These are phyloP conservation scores for Xestia c-nigrum DNA, from an alignment of 2,888 invertebrate species.

Conservation along the genomic window DNA sequence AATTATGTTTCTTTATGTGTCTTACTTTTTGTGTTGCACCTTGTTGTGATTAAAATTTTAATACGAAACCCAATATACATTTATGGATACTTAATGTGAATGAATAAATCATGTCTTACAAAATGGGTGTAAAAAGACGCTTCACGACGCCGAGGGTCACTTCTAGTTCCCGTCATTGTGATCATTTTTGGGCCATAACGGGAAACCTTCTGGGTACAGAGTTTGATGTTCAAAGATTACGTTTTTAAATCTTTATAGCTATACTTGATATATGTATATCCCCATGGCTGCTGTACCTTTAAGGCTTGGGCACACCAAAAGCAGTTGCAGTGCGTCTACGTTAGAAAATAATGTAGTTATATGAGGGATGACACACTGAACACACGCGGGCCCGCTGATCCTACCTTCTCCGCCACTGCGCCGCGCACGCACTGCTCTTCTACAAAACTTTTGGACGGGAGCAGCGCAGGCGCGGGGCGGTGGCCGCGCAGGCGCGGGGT, in stretches of 20 bases:
- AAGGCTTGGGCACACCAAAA: too few relatives aligned
- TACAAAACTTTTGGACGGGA: too few relatives aligned
- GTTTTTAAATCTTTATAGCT: not conserved
- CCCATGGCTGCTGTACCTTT: not conserved
- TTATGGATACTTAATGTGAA: not conserved
- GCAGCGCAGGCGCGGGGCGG: too few relatives aligned
- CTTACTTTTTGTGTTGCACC: conserved; percentile 67
- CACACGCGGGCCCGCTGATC: too few relatives aligned
- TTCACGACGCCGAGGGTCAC: not conserved
- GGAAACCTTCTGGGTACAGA: not conserved
- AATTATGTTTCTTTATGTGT: conserved; percentile 60
- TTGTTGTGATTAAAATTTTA: conserved; percentile 64
- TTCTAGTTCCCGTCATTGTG: not conserved
- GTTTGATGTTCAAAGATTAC: not conserved
- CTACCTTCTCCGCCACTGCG: too few relatives aligned
- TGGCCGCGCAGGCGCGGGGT: too few relatives aligned
- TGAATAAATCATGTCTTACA: conserved; percentile 1
- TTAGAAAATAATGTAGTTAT: too few relatives aligned
- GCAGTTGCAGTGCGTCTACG: too few relatives aligned
- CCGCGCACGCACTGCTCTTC: too few relatives aligned
- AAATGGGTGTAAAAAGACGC: not conserved
- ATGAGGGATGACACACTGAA: too few relatives aligned
- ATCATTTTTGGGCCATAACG: not conserved
- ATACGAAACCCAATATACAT: not conserved
- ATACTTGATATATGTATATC: not conserved